Evolutionary conservation across 2,888 invertebrate genomes (phyloP), one percentile per base, ranked within the genome.

Genomic region (Pilophorus perplexus): DNA sequence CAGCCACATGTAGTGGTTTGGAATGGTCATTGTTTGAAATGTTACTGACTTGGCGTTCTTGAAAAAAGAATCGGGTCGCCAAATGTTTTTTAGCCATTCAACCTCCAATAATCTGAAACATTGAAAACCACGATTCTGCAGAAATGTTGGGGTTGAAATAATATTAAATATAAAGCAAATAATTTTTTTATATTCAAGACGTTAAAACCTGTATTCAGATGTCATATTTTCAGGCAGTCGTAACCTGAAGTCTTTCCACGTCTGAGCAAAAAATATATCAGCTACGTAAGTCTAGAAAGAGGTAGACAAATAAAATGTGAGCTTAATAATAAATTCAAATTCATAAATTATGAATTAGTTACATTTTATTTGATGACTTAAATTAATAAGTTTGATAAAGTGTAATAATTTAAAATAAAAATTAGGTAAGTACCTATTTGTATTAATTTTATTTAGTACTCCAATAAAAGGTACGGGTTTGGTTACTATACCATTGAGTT

Each of bases 1-100:
- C 67, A 93, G 80, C 91, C 93, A 93, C 74, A 93, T 85, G 77
- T 93, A 93, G 77, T 93, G 93, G 80, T 93, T 93, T 0, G 93
- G 93, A 71, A 93, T 91, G 40, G 93, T 93, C 92, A 93, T 93
- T 0, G 93, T 93, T 78, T 93, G 93, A 76, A 93, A 93, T 8
- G 91, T 93, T 1, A 93, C 93, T 0, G 90, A 89, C 78, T 93
- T 93, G 54, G 93, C 93, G 76, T 93, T 93, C 79, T 93, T 93
- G 80, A 93, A 93, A 79, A 92, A 93, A 4, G 93, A 92, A 79
- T 93, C 93, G 0, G 93, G 93, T 52, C 93, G 81, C 93, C 93
- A 93, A 87, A 93, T 91, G 75, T 90, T 89, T 75, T 92, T 92
- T 72, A 92, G 77, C 92, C 92, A 93, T 75, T 90, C 91, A 2